These are phyloP conservation scores for Gila robusta DNA, from an alignment of 2,797 vertebrate species.

Conservation along the genomic window DNA sequence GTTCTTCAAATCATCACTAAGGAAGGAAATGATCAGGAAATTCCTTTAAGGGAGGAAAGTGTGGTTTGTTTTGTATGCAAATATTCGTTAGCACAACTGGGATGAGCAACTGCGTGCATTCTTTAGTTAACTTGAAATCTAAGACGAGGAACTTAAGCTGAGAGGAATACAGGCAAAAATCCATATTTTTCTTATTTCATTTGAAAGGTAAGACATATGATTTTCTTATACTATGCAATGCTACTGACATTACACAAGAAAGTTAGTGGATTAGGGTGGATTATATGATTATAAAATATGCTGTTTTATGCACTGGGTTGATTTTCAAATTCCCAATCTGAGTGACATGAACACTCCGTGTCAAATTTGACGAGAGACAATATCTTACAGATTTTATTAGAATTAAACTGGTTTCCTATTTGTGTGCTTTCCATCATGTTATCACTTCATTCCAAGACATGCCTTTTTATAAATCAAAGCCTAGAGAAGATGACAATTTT, in stretches of 20 bases:
- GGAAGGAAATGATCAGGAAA: slow-evolving; percentile 84
- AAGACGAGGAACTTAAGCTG: not conserved
- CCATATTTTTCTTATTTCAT: slow-evolving; percentile 25
- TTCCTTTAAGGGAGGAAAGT: slow-evolving; percentile 83
- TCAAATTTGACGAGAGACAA: not conserved
- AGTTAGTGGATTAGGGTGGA: not conserved
- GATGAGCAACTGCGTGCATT: slow-evolving; percentile 54
- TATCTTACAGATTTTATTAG: not conserved
- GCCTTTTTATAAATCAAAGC: not conserved
- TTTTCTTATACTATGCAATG: not conserved
- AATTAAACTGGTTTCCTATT: not conserved
- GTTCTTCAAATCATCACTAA: slow-evolving; percentile 74
- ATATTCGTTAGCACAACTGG: slow-evolving; percentile 76
- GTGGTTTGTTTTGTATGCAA: slow-evolving; percentile 77
- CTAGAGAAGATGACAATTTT: not conserved
- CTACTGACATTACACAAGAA: not conserved
- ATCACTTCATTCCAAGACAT: not conserved
- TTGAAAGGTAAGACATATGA: slow-evolving; percentile 57
- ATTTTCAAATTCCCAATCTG: not conserved
- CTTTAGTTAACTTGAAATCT: not conserved
- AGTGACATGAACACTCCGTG: not conserved
- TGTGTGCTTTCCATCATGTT: not conserved
- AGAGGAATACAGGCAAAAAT: slow-evolving; percentile 12
- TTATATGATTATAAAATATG: not conserved
- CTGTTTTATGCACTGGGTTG: not conserved